Base-by-base conservation (phyloP, 2,888 invertebrate genomes). In the Acrocera orbiculus region DNA sequence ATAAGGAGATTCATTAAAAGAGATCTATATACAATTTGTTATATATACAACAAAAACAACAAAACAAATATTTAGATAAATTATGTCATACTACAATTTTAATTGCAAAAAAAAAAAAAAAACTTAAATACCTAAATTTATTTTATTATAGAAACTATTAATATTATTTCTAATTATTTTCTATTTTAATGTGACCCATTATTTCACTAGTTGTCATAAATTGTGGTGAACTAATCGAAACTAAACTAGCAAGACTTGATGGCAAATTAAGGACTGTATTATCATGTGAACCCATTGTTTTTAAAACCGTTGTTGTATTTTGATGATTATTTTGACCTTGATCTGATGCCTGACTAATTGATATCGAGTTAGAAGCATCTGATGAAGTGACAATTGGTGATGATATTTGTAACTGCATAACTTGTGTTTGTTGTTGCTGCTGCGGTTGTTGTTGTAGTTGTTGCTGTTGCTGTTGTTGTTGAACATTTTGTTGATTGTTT, bases 331-430 rank as follows among this genome's bases (percentile, higher is more conserved):
- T 28, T 7, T 8, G 5, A 17, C 39, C 41, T 2, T 44, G 43
- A 35, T 44, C 43, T 16, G 36, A 42, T 11, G 56, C 45, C 38
- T 57, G 56, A 10, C 54, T 55, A 26, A 58, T 55, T 19, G 58
- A 56, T 30, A 58, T 55, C 5, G 57, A 58, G 39, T 52, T 56
- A 3, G 52, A 52, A 20, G 50, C 50, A 37, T 52, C 52, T 16
- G 51, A 47, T 13, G 41, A 34, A 29, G 53, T 48, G 4, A 53
- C 53, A 11, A 51, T 46, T 4, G 51, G 50, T 13, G 41, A 36
- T 16, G 37, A 35, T 38, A 55, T 44, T 40, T 56, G 53, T 15
- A 58, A 40, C 44, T 60, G 53, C 52, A 56, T 56, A 29, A 56
- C 54, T 46, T 58, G 61, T 26, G 48, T 46, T 20, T 45, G 41